Evolutionary conservation across 2,113 vertebrate genomes (phyloP).

Genomic region (Saimiri boliviensis): DNA sequence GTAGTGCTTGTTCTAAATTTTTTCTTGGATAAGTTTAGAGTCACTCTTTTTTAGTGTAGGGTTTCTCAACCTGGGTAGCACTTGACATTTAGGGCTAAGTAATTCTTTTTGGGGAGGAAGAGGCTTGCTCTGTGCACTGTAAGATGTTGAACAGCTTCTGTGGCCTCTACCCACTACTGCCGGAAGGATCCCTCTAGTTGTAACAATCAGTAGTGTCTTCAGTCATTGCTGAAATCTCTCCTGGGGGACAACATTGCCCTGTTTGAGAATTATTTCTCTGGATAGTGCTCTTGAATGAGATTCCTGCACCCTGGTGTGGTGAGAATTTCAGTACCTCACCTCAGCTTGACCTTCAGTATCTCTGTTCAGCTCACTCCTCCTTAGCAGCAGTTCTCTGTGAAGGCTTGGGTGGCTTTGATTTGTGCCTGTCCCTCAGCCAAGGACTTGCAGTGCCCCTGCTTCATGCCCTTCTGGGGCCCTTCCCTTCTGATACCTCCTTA

Average conservation of each 20-base stretch:
- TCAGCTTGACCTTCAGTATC: not conserved
- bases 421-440: not conserved
- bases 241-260: too few relatives aligned
- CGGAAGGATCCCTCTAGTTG: not conserved
- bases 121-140: not conserved
- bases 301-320: not conserved
- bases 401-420: not conserved
- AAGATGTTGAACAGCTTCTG: not conserved
- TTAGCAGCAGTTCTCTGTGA: not conserved
- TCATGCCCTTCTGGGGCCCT: not conserved
- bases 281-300: not conserved
- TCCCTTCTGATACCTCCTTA: not conserved
- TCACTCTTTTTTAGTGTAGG: not conserved
- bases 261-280: not conserved
- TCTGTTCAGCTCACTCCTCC: not conserved
- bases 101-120: not conserved
- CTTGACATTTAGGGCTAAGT: too few relatives aligned
- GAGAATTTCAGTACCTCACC: not conserved
- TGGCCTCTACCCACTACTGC: too few relatives aligned
- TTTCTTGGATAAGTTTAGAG: not conserved
- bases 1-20: not conserved
- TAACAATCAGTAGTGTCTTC: not conserved
- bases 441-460: not conserved
- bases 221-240: not conserved
- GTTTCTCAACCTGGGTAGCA: not conserved